A percentile compares a stretch with the other conserved stretches of the same genome.
Evolutionary conservation across 2,797 vertebrate species (phyloP).

Genomic region (Gila robusta): DNA sequence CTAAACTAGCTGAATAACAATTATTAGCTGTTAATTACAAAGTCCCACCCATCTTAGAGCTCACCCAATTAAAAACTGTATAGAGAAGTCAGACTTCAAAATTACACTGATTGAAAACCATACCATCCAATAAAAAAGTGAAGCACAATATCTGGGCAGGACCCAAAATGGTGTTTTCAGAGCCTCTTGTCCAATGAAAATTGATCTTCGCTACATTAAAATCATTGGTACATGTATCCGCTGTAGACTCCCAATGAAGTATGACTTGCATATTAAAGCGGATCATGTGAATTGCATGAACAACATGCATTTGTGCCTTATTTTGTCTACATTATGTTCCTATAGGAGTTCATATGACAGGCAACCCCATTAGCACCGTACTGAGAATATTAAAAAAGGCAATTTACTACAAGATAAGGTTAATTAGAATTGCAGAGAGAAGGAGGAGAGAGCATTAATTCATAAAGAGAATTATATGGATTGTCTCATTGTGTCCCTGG

Average conservation of each 20-base stretch:
- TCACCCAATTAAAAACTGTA: background rate
- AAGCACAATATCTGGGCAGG: background rate
- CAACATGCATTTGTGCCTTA: background rate
- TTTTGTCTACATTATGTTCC: conserved; percentile 1
- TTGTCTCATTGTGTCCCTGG: background rate
- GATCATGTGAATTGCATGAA: background rate
- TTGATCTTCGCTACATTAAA: background rate
- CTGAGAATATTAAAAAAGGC: conserved; percentile 1
- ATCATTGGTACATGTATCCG: background rate
- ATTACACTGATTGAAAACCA: background rate
- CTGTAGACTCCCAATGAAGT: background rate
- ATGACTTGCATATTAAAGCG: background rate
- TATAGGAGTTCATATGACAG: conserved; percentile 6
- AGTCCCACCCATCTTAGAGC: background rate
- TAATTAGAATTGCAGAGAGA: background rate
- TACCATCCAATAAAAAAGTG: background rate
- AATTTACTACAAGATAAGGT: conserved; percentile 10
- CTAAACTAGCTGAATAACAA: background rate
- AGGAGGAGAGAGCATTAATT: background rate
- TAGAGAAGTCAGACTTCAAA: background rate
- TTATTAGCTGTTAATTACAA: background rate
- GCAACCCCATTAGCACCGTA: background rate
- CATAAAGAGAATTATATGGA: conserved; percentile 8
- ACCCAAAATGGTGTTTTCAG: background rate
- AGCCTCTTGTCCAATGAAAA: background rate